Evolutionary conservation across 2,113 vertebrate genomes (phyloP).

Genomic region (Antechinus flavipes): DNA sequence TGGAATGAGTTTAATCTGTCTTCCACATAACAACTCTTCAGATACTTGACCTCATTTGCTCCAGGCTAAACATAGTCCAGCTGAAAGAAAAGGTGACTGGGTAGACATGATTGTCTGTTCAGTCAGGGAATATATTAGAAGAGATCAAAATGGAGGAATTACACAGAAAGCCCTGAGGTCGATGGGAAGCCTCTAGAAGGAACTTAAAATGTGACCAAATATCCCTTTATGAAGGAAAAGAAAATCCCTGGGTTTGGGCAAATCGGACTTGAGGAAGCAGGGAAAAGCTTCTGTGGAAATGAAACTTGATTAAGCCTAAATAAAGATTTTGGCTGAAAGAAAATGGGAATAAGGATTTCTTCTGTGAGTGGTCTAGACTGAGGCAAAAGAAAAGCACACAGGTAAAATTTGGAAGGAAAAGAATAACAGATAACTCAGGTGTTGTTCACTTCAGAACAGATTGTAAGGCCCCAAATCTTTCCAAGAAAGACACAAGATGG

Average conservation of each 20-base stretch:
- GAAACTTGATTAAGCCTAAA: slow-evolving; percentile 3
- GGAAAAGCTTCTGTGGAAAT: not conserved
- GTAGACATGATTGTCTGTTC: not conserved
- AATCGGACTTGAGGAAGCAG: slow-evolving; percentile 12
- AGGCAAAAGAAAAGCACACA: not conserved
- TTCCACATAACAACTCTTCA: not conserved
- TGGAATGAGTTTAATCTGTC: not conserved
- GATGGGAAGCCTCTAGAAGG: not conserved
- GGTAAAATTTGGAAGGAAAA: not conserved
- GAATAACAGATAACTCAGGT: not conserved
- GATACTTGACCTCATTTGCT: not conserved
- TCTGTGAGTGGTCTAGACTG: not conserved
- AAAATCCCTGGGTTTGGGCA: slow-evolving; percentile 18
- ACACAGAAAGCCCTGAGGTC: not conserved
- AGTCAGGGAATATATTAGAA: not conserved
- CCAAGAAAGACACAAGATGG: not conserved
- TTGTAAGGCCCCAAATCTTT: not conserved
- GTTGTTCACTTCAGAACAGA: not conserved
- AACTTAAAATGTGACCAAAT: not conserved
- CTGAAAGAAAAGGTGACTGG: not conserved
- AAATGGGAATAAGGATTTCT: not conserved
- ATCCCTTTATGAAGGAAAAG: not conserved
- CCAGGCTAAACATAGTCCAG: not conserved
- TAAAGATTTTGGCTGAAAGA: not conserved
- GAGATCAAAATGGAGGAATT: not conserved